Evolutionary conservation across 2,797 vertebrate genomes (phyloP), one percentile per base, ranked within the genome.

Genomic region (Masticophis lateralis): DNA sequence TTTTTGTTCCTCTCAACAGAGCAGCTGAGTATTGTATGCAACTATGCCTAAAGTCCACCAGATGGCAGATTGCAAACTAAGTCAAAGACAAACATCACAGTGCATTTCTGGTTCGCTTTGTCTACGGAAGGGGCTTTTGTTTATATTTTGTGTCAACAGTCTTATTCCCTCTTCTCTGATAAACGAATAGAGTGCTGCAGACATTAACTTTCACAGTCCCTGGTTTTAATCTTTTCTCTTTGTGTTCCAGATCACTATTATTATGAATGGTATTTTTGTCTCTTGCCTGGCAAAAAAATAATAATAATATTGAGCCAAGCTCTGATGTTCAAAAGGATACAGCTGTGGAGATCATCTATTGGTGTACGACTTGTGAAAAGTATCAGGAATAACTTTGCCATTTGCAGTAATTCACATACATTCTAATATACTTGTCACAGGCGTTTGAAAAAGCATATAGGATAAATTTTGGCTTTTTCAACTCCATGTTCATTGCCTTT

Each of bases 11-110:
- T 28, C 14, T 14, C 25, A 43, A 28, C 0, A 32, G 27, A 37
- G 37, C 16, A 90, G 11, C 10, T 93, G 3, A 37, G 93, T n/a
- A 37, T 37, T 74, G 16, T 74, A n/a, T 91, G 56, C 14, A 90
- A 16, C 22, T 59, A 37, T n/a, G 86, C 55, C 43, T 91, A 57
- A 69, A 89, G 63, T 25, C 56, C 60, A 87, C 14, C 20, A 93
- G 43, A 4, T 56, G 47, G 83, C 89, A 11, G 0, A 91, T 92
- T 86, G 66, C 91, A 94, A 94, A 28, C 91, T 27, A 94, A 92
- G 32, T 6, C 37, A 88, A 88, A 66, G 83, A 11, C 16, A 14
- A 66, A 37, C 18, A 16, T 18, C 43, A n/a, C 27, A 37, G 11
- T 47, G 11, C 74, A 12, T 83, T 61, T 74, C 43, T 32, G 13